These are phyloP conservation scores for Glaucomys volans DNA, from an alignment of 2,113 vertebrate genomes.

Conservation along the genomic window DNA sequence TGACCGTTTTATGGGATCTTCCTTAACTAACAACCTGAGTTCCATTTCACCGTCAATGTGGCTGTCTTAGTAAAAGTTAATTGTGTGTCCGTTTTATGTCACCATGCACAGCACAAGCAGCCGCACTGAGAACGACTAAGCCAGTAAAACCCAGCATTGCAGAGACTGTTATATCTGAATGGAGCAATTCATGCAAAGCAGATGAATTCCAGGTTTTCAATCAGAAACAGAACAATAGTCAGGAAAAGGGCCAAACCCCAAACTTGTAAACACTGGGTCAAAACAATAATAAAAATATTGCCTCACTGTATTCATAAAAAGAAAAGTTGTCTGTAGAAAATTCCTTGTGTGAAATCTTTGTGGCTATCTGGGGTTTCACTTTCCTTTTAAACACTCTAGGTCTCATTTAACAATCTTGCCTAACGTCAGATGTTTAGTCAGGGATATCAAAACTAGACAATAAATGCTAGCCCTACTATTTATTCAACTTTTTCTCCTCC, in stretches of 20 bases:
- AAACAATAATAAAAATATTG: slow-evolving; percentile 79
- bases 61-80: slow-evolving; percentile 81
- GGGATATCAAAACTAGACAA: slow-evolving; percentile 2
- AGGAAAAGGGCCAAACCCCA: slow-evolving; percentile 65
- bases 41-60: slow-evolving; percentile 80
- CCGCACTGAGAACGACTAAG: slow-evolving; percentile 81
- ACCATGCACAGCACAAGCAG: slow-evolving; percentile 53
- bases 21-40: slow-evolving; percentile 68
- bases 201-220: slow-evolving; percentile 78
- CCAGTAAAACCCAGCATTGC: slow-evolving; percentile 65
- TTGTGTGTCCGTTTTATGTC: slow-evolving; percentile 79
- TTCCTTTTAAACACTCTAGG: slow-evolving; percentile 63
- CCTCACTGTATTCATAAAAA: slow-evolving; percentile 63
- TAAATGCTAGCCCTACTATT: neutral
- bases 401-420: slow-evolving; percentile 56
- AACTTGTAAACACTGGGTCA: slow-evolving; percentile 69
- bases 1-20: slow-evolving; percentile 37
- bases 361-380: slow-evolving; percentile 10
- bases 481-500: slow-evolving; percentile 25
- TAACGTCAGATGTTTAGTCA: slow-evolving; percentile 13
- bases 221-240: slow-evolving; percentile 76
- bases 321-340: neutral
- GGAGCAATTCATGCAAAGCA: slow-evolving; percentile 57
- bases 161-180: slow-evolving; percentile 43
- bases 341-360: slow-evolving; percentile 65